Evolutionary conservation across 2,113 vertebrate genomes (phyloP).

Genomic region (Bos indicus): DNA sequence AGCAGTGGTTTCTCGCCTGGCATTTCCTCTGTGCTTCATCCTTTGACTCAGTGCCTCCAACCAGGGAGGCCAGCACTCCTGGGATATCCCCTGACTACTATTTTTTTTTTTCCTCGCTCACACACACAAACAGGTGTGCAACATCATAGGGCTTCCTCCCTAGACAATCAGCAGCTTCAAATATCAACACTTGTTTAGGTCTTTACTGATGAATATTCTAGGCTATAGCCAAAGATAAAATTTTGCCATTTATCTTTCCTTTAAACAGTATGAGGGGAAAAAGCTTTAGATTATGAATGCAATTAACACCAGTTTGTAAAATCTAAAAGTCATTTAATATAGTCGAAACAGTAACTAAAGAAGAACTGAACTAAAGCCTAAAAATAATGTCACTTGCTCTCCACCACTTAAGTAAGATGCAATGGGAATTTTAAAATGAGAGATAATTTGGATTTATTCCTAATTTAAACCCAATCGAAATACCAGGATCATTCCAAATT

Average conservation of each 20-base stretch:
- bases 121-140: background rate
- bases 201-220: slow-evolving; percentile 7
- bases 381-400: background rate
- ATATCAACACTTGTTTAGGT: background rate
- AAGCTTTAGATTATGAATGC: background rate
- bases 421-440: slow-evolving; percentile 21
- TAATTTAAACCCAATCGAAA: slow-evolving; percentile 45
- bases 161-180: background rate
- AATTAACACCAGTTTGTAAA: slow-evolving; percentile 27
- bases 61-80: background rate
- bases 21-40: background rate
- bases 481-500: slow-evolving; percentile 27
- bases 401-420: background rate
- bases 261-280: background rate
- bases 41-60: background rate
- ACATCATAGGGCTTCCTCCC: background rate
- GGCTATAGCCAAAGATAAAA: slow-evolving; percentile 8
- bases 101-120: background rate
- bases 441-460: slow-evolving; percentile 24
- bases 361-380: slow-evolving; percentile 18
- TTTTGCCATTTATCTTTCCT: slow-evolving; percentile 22
- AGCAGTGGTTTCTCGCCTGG: background rate
- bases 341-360: slow-evolving; percentile 32
- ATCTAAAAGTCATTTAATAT: slow-evolving; percentile 8
- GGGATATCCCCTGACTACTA: background rate